Evolutionary conservation across 1,140 invertebrate species (phyloP).

Genomic region (Psix sp.): DNA sequence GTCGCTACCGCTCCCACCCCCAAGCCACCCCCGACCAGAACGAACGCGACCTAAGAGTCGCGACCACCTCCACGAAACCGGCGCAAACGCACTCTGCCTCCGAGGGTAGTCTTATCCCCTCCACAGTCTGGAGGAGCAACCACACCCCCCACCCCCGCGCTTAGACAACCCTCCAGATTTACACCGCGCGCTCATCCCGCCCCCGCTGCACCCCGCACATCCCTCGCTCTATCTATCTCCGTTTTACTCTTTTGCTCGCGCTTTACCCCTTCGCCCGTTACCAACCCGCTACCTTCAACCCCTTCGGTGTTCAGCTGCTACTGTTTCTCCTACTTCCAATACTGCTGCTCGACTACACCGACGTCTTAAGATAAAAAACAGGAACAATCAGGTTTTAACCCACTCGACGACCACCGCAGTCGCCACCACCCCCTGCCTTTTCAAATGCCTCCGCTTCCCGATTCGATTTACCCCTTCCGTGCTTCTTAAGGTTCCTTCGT

Average conservation of each 20-base stretch:
- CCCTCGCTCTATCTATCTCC: slow-evolving; percentile 37
- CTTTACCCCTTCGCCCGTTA: slow-evolving; percentile 2
- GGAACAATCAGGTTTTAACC: slow-evolving; percentile 74
- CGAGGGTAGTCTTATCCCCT: slow-evolving; percentile 77
- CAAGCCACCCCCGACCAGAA: slow-evolving; percentile 60
- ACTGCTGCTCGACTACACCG: slow-evolving; percentile 39
- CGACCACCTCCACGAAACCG: slow-evolving; percentile 73
- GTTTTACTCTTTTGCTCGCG: slow-evolving; percentile 23
- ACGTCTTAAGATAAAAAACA: slow-evolving; percentile 76
- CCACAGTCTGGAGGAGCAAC: slow-evolving; percentile 43
- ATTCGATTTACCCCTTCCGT: slow-evolving; percentile 16
- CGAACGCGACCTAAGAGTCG: slow-evolving; percentile 67
- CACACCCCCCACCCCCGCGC: slow-evolving; percentile 46
- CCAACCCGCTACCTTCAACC: slow-evolving; percentile 13
- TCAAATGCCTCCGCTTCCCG: slow-evolving; percentile 35
- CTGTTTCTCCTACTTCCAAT: slow-evolving; percentile 60
- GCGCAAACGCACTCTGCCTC: slow-evolving; percentile 75
- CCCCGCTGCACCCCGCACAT: slow-evolving; percentile 47
- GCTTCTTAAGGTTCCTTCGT: slow-evolving; percentile 20
- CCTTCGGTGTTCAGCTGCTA: slow-evolving; percentile 20
- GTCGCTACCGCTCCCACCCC: slow-evolving; percentile 63
- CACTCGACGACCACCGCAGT: slow-evolving; percentile 61
- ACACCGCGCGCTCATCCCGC: slow-evolving; percentile 51
- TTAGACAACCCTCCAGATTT: slow-evolving; percentile 43
- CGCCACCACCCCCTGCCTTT: slow-evolving; percentile 38